Evolutionary conservation across 2,797 vertebrate genomes (phyloP).

Genomic region (Siniperca obscura): DNA sequence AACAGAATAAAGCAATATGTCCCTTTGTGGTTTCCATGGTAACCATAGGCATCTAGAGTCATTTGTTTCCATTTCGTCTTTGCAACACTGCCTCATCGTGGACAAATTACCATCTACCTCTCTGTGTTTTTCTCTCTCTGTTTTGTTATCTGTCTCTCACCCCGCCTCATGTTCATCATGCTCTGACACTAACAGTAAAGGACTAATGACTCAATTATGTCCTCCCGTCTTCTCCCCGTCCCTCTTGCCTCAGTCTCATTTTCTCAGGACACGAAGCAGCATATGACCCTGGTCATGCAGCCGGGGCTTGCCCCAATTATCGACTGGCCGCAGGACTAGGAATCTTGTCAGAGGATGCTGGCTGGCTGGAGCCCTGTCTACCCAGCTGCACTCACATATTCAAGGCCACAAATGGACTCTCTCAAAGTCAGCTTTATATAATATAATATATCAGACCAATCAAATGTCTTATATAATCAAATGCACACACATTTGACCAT

Average conservation of each 20-base stretch:
- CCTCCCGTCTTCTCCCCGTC: neutral
- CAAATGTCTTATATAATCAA: neutral
- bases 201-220: constrained; percentile 44
- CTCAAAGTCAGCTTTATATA: neutral
- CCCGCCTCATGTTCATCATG: neutral
- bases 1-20: neutral
- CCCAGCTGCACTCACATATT: constrained; percentile 12
- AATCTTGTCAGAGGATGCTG: constrained; percentile 32
- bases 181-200: constrained; percentile 32
- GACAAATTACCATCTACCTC: neutral
- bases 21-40: constrained; percentile 39
- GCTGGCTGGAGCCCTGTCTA: constrained; percentile 20
- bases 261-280: constrained; percentile 11
- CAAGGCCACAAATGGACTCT: neutral
- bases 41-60: constrained; percentile 23
- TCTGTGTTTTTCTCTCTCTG: neutral
- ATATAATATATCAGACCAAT: neutral
- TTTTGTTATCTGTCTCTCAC: neutral
- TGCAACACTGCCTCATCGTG: constrained; percentile 46
- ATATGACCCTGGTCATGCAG: constrained; percentile 24
- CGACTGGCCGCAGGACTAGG: constrained; percentile 3
- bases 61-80: constrained; percentile 2
- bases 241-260: constrained; percentile 14
- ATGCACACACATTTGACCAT: neutral
- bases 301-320: constrained; percentile 42